These are phyloP conservation scores for Phylloscopus collybita DNA, from an alignment of 2,797 vertebrate genomes.

Conservation along the genomic window DNA sequence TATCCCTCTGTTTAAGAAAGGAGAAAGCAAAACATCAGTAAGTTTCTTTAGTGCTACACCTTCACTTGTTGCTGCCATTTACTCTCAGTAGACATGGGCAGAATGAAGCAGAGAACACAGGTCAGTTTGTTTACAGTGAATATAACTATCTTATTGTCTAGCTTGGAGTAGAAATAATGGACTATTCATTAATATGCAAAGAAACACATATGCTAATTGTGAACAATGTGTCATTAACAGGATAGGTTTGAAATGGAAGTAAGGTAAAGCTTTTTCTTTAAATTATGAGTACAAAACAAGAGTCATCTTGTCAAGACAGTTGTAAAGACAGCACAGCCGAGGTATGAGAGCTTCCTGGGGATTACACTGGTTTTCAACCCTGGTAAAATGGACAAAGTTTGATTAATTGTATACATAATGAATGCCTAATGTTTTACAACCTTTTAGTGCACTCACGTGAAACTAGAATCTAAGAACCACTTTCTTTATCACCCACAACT, in stretches of 20 bases:
- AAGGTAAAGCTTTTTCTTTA: not conserved
- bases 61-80: not conserved
- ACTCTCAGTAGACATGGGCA: not conserved
- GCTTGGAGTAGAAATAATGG: not conserved
- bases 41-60: not conserved
- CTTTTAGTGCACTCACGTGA: not conserved
- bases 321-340: not conserved
- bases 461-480: not conserved
- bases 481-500: not conserved
- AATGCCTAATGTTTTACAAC: not conserved
- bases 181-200: not conserved
- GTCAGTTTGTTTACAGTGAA: not conserved
- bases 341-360: not conserved
- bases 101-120: not conserved
- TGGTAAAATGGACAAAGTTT: not conserved
- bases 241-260: not conserved
- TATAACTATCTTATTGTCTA: not conserved
- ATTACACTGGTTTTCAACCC: not conserved
- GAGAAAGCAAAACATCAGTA: not conserved
- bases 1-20: slow-evolving; percentile 70
- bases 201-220: not conserved
- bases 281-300: not conserved
- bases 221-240: not conserved
- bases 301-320: not conserved
- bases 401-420: not conserved